These are phyloP conservation scores for Marmota flaviventris DNA, from an alignment of 2,113 vertebrate species.

Conservation along the genomic window DNA sequence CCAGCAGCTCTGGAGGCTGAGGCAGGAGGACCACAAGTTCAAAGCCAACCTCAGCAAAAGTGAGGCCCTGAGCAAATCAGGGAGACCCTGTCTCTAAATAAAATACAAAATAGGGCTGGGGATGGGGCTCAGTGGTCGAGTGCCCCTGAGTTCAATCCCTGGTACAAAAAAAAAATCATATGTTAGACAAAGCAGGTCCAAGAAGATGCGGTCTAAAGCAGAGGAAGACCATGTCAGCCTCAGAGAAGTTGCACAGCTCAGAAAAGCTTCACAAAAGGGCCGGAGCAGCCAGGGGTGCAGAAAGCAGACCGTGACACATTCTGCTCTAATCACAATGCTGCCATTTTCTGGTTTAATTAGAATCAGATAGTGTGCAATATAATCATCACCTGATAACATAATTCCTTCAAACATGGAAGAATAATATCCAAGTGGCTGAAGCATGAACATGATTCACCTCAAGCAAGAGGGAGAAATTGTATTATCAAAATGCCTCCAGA, in stretches of 20 bases:
- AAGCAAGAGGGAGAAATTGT: constrained; percentile 86
- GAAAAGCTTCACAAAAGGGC: constrained; percentile 44
- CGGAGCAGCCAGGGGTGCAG: background rate
- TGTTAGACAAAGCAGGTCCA: background rate
- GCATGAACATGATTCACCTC: constrained; percentile 87
- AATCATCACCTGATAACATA: constrained; percentile 83
- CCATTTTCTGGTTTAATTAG: constrained; percentile 84
- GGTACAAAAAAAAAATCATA: background rate
- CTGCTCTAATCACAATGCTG: constrained; percentile 65
- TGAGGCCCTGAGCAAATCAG: too few relatives aligned
- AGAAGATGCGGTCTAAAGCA: constrained; percentile 10
- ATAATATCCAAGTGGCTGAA: constrained; percentile 84
- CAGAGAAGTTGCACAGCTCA: background rate
- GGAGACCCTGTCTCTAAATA: too few relatives aligned
- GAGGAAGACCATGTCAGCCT: rapidly evolving
- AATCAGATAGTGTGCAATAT: constrained; percentile 80
- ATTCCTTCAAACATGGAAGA: constrained; percentile 81
- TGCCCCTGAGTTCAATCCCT: too few relatives aligned
- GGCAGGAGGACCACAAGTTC: too few relatives aligned
- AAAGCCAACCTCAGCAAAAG: too few relatives aligned
- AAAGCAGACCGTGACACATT: background rate
- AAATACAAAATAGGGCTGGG: too few relatives aligned
- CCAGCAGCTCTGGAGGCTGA: too few relatives aligned
- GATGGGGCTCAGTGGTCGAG: too few relatives aligned
- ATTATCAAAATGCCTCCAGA: constrained; percentile 85